These are phyloP conservation scores for Caenorhabditis macrosperma DNA, from an alignment of 2,888 invertebrate species.

Conservation along the genomic window DNA sequence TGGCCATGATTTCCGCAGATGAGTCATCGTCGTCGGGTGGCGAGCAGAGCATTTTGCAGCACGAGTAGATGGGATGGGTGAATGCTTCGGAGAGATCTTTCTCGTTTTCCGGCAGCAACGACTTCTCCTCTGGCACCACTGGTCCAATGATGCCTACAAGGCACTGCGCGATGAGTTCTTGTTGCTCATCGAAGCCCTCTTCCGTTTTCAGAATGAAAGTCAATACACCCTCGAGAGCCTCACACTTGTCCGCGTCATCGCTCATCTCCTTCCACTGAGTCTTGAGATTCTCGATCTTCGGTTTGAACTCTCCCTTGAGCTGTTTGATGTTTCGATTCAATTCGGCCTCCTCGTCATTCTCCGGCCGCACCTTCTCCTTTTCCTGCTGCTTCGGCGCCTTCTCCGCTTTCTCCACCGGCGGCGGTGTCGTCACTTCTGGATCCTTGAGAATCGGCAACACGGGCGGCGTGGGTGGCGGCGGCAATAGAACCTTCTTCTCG, in stretches of 20 bases:
- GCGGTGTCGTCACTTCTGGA: no score
- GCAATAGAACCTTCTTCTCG: not conserved
- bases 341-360: conserved; percentile 32
- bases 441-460: not conserved
- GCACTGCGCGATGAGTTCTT: conserved; percentile 58
- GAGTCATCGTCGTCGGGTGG: conserved; percentile 48
- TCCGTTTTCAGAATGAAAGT: conserved; percentile 49
- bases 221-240: conserved; percentile 53
- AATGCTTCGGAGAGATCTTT: conserved; percentile 38
- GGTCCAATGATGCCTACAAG: conserved; percentile 54
- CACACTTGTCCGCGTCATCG: conserved; percentile 64
- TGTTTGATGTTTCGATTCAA: conserved; percentile 13
- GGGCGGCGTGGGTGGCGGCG: not conserved
- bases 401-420: not conserved
- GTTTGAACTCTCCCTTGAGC: conserved; percentile 38
- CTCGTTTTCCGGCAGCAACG: conserved; percentile 50
- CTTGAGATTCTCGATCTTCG: conserved; percentile 41
- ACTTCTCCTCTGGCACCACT: conserved; percentile 34
- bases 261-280: conserved; percentile 38
- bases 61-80: conserved; percentile 53
- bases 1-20: conserved; percentile 49
- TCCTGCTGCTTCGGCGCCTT: no score
- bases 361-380: conserved; percentile 10
- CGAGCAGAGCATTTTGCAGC: conserved; percentile 41
- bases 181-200: conserved; percentile 66